These are phyloP conservation scores for Planococcus citri DNA, from an alignment of 1,140 invertebrate species.

Conservation along the genomic window DNA sequence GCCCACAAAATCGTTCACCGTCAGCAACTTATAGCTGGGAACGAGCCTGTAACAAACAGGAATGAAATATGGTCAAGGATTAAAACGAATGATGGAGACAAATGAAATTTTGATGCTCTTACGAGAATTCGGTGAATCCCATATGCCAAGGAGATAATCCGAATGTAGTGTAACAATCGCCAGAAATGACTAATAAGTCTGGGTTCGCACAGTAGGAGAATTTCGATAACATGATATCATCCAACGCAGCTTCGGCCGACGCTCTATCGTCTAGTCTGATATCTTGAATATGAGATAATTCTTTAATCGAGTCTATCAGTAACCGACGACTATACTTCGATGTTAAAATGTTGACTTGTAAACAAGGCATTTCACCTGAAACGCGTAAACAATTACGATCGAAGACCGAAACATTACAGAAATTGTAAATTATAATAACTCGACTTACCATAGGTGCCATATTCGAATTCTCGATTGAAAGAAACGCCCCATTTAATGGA, in stretches of 20 bases:
- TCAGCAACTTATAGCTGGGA: conserved; percentile 36
- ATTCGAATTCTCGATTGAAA: background rate
- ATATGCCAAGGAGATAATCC: conserved; percentile 58
- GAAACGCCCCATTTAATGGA: conserved; percentile 13
- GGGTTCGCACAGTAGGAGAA: conserved; percentile 32
- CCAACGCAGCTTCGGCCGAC: conserved; percentile 38
- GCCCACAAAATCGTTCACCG: conserved; percentile 40
- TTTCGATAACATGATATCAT: conserved; percentile 34
- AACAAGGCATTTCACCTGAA: conserved; percentile 34
- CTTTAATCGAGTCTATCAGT: conserved; percentile 35
- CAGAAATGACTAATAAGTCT: conserved; percentile 49
- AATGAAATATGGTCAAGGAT: background rate
- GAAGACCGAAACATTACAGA: conserved; percentile 28
- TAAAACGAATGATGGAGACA: background rate
- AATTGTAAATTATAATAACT: background rate
- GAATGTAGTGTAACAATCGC: conserved; percentile 42
- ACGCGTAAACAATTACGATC: conserved; percentile 32
- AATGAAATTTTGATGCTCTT: no score
- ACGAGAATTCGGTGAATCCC: conserved; percentile 52
- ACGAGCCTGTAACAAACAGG: conserved; percentile 18
- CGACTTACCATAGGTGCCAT: conserved; percentile 32
- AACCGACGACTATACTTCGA: conserved; percentile 41
- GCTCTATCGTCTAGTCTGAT: conserved; percentile 38
- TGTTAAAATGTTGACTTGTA: conserved; percentile 38
- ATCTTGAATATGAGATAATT: conserved; percentile 35